Evolutionary conservation across 2,113 vertebrate species (phyloP).

Genomic region (Tragelaphus strepsiceros): DNA sequence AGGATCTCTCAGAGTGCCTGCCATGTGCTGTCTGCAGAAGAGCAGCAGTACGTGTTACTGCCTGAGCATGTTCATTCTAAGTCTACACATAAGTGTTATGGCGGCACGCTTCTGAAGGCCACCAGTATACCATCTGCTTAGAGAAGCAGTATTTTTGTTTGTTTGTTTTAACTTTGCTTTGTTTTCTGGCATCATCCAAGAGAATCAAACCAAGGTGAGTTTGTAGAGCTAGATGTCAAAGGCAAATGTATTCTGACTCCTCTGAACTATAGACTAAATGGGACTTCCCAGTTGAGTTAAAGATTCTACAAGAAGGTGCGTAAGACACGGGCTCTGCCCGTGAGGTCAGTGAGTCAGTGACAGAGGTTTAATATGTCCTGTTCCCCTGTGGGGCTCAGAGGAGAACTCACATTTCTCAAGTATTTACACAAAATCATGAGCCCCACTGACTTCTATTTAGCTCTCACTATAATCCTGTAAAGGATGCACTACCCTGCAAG

Average conservation of each 20-base stretch:
- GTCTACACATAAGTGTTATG: neutral
- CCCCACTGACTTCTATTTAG: neutral
- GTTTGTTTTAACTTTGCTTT: neutral
- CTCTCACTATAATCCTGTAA: neutral
- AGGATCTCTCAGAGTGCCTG: accelerated
- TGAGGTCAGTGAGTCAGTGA: neutral
- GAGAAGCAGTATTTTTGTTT: neutral
- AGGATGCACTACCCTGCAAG: neutral
- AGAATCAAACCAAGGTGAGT: neutral
- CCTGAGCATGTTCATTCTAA: neutral
- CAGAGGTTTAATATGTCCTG: neutral
- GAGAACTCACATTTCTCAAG: neutral
- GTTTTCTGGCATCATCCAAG: neutral
- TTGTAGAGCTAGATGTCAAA: neutral
- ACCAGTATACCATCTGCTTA: accelerated
- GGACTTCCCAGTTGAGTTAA: neutral
- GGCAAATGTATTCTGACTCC: neutral
- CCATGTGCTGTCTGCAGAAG: neutral
- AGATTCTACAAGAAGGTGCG: neutral
- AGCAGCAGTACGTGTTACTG: accelerated
- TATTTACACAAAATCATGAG: neutral
- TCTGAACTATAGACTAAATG: neutral
- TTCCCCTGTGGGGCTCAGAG: neutral
- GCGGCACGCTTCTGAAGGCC: neutral
- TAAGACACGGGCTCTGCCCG: neutral